Evolutionary conservation across 2,888 invertebrate genomes (phyloP).

Genomic region (Epistrophella euchroma): DNA sequence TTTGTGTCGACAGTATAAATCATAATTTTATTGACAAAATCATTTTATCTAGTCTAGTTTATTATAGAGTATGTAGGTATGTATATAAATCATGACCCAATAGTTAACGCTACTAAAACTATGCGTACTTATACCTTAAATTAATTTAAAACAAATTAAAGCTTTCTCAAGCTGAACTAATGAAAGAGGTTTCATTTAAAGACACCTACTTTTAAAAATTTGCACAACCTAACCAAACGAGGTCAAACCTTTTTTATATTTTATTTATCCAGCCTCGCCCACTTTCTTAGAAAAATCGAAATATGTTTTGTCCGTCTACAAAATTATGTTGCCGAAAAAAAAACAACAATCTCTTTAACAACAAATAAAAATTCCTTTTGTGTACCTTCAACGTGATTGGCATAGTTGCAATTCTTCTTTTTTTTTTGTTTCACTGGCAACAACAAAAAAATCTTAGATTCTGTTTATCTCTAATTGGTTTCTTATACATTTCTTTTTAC

Average conservation of each 20-base stretch:
- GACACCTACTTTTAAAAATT: slow-evolving; percentile 10
- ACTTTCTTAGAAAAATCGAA: slow-evolving; percentile 23
- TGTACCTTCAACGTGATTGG: slow-evolving; percentile 66
- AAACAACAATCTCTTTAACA: slow-evolving; percentile 45
- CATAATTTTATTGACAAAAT: no score
- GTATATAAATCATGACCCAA: background rate
- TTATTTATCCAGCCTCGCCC: slow-evolving; percentile 29
- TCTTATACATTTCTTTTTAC: slow-evolving; percentile 21
- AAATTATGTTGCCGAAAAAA: slow-evolving; percentile 49
- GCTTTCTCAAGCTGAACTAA: background rate
- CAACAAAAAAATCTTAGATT: slow-evolving; percentile 21
- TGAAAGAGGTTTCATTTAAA: background rate
- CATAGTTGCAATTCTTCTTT: slow-evolving; percentile 46
- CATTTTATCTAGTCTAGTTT: no score
- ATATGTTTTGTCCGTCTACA: slow-evolving; percentile 5
- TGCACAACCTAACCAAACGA: slow-evolving; percentile 23
- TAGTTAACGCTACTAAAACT: background rate
- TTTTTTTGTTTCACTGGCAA: slow-evolving; percentile 8
- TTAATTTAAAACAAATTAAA: background rate
- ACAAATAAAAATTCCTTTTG: slow-evolving; percentile 66
- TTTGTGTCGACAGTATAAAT: no score
- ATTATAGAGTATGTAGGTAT: no score
- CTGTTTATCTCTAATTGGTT: slow-evolving; percentile 46
- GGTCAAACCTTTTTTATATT: slow-evolving; percentile 25
- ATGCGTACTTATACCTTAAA: background rate